phyloP scores from a whole-genome alignment of 2,797 vertebrate genomes.

The Craterocephalus amniculus region DNA sequence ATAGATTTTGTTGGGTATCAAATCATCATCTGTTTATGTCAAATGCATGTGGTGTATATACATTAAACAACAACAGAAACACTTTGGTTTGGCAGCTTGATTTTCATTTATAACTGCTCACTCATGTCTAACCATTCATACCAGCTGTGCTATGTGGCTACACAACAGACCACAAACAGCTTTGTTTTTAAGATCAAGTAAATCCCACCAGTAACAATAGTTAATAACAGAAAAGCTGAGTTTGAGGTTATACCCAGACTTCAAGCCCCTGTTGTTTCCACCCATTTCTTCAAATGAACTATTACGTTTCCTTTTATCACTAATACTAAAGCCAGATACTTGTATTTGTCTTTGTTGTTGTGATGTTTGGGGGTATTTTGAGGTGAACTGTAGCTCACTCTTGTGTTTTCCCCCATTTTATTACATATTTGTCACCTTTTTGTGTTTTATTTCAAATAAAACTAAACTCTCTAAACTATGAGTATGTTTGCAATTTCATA shows the following conservation, averaged over 20 bases:
- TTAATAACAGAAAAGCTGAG: constrained; percentile 3
- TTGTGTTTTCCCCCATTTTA: not conserved
- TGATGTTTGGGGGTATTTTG: not conserved
- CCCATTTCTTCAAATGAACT: not conserved
- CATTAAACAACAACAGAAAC: constrained; percentile 25
- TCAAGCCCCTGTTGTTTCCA: not conserved
- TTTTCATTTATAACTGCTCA: constrained; percentile 12
- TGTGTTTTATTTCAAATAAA: not conserved
- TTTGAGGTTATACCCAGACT: not conserved
- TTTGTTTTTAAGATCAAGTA: constrained; percentile 26
- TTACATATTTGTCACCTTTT: not conserved
- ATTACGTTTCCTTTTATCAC: no score
- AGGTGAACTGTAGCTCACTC: not conserved
- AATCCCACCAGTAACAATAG: constrained; percentile 21
- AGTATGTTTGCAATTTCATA: no score
- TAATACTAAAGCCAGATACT: not conserved
- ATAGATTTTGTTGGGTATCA: constrained; percentile 45
- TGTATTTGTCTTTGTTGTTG: constrained; percentile 8
- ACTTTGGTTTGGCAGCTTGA: constrained; percentile 71
- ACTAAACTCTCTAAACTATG: not conserved
- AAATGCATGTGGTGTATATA: constrained; percentile 9
- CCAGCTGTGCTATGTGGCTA: constrained; percentile 46
- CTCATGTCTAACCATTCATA: constrained; percentile 23
- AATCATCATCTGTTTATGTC: constrained; percentile 30
- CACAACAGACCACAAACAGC: constrained; percentile 22